phyloP scores from a whole-genome alignment of 2,888 invertebrate species.

The Ophonus ardosiacus region DNA sequence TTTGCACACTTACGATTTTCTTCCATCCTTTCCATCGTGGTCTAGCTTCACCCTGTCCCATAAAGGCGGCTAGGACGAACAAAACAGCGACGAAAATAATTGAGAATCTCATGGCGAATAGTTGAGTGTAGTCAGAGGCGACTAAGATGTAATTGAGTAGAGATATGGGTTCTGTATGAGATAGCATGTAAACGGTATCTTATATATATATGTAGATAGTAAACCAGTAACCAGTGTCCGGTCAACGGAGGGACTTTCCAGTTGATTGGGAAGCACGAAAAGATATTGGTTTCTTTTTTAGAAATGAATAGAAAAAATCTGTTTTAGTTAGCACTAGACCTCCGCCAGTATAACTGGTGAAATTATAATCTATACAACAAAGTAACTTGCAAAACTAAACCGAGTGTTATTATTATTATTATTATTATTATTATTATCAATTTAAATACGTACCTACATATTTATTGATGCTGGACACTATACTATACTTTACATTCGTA shows the following conservation, averaged over 20 bases:
- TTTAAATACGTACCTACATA: no score
- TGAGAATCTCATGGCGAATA: slow-evolving; percentile 65
- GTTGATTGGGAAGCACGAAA: background rate
- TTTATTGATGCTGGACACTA: no score
- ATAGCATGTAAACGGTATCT: background rate
- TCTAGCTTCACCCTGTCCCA: slow-evolving; percentile 66
- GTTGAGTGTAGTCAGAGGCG: slow-evolving; percentile 20
- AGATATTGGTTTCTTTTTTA: no score
- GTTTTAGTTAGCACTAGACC: no score
- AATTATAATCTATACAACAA: no score
- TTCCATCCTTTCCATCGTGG: slow-evolving; percentile 69
- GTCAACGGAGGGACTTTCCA: background rate
- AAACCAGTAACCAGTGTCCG: background rate
- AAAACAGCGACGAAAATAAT: slow-evolving; percentile 65
- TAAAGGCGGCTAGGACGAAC: slow-evolving; percentile 65
- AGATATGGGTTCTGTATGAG: background rate
- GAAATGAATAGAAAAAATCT: no score
- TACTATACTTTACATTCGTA: no score
- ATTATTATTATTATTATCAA: no score
- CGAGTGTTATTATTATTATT: no score
- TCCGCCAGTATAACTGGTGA: no score
- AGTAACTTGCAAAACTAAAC: no score
- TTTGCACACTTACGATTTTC: slow-evolving; percentile 69
- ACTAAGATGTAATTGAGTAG: slow-evolving; percentile 2
- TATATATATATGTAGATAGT: background rate